Base-by-base conservation (phyloP, 1,140 invertebrate genomes). In the Zaprionus kolodkinae region DNA sequence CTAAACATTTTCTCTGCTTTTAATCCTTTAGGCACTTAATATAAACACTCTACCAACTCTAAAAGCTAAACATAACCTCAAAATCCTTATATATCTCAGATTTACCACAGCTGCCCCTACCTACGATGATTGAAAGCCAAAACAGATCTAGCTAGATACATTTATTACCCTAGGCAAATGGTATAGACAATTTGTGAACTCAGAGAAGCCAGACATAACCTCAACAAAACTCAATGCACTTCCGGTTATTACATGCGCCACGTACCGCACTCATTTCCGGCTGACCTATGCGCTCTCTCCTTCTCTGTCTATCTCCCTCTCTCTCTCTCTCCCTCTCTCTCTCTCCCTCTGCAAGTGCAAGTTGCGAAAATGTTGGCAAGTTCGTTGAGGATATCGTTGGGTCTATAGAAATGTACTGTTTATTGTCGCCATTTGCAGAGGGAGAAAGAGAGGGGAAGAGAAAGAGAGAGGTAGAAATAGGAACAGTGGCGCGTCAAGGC, bases 401-500 rank as follows among this genome's bases (percentile, higher is more conserved):
- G 45, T 50, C 15, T 50, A 50, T 50, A 50, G 45, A 50, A 45
- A 74, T 70, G 72, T 70, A 74, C 66, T 74, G 72, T 74, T 74
- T 74, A 74, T 74, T 74, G 72, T 74, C 52, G 66, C 66, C 66
- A 74, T 74, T 74, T 74, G 66, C 17, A 50, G 45, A 25, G 40
- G 6, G n/a, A 43, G 40, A 15, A 13, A 15, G 40, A 48, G 15
- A 25, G 45, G 21, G 2, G 10, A 3, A 6, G 45, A 50, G n/a
- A 50, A 2, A 30, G 27, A 30, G 27, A 3, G 27, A 30, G 9
- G 45, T 9, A 4, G 45, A 17, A 50, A 25, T 57, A 70, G 72
- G 59, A 70, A 67, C 72, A 57, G 66, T 70, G 59, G 66, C 50
- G 40, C 62, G 78, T 85, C 81, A 84, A 84, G 81, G 81, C 81